These are phyloP conservation scores for Caenorhabditis plicata DNA, from an alignment of 2,888 invertebrate species.

Conservation along the genomic window DNA sequence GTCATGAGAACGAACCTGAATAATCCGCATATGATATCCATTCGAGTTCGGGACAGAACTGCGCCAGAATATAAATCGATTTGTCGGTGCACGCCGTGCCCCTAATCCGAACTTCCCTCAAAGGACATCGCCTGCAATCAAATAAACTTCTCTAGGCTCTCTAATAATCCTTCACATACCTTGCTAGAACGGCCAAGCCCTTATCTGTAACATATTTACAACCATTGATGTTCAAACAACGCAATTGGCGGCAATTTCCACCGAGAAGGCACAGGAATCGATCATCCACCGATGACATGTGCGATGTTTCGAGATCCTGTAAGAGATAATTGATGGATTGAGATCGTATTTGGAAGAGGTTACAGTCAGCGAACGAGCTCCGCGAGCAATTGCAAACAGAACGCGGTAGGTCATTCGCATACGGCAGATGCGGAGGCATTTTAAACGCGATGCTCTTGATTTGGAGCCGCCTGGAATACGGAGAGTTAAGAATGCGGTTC, in stretches of 20 bases:
- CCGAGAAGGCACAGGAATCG: slow-evolving; percentile 60
- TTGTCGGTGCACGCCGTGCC: slow-evolving; percentile 64
- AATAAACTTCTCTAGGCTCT: too few species aligned
- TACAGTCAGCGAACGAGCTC: slow-evolving; percentile 41
- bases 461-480: slow-evolving; percentile 30
- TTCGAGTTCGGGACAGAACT: slow-evolving; percentile 63
- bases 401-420: slow-evolving; percentile 59
- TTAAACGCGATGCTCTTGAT: slow-evolving; percentile 39
- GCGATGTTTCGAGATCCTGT: slow-evolving; percentile 61
- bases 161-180: slow-evolving; percentile 24
- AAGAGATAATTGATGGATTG: slow-evolving; percentile 5
- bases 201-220: slow-evolving; percentile 62
- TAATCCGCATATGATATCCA: slow-evolving; percentile 64
- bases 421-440: slow-evolving; percentile 54
- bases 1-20: too few species aligned
- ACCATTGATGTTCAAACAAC: slow-evolving; percentile 62
- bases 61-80: slow-evolving; percentile 59
- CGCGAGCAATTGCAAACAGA: slow-evolving; percentile 62
- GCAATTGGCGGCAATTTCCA: slow-evolving; percentile 51
- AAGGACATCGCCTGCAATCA: slow-evolving; percentile 48
- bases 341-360: background rate
- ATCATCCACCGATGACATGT: slow-evolving; percentile 64
- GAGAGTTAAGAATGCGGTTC: background rate
- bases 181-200: slow-evolving; percentile 60
- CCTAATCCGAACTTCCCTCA: slow-evolving; percentile 62